Conservation (phyloP, 2,113 vertebrate genomes). For the Haliaeetus leucogaster region DNA sequence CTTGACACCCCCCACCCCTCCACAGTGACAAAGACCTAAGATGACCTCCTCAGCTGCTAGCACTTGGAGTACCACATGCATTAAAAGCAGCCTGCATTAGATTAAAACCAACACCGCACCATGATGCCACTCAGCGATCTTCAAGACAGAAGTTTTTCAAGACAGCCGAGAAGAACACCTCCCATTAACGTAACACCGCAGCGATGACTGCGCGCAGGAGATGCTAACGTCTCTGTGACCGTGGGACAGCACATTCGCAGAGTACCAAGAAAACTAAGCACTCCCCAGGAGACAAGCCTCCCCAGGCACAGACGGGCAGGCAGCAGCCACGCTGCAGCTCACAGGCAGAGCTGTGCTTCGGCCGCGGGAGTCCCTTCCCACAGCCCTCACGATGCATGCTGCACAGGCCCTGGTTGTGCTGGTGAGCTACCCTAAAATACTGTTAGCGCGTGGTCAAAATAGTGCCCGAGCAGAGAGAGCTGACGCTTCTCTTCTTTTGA, state of each 20-base stretch:
- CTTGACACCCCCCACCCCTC: not conserved
- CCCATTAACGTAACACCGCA: not conserved
- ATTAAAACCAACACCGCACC: not conserved
- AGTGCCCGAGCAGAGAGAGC: not conserved
- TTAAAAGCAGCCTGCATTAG: not conserved
- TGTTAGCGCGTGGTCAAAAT: not conserved
- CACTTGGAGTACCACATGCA: not conserved
- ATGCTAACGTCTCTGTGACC: not conserved
- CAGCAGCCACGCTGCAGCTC: not conserved
- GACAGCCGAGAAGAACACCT: not conserved
- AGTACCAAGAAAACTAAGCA: not conserved
- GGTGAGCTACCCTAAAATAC: too few relatives aligned
- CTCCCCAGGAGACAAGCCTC: fast-evolving
- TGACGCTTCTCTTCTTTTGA: not conserved
- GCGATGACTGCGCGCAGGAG: not conserved
- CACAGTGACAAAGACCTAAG: not conserved
- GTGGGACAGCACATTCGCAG: fast-evolving
- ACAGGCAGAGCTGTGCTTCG: not conserved
- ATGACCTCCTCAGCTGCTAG: not conserved
- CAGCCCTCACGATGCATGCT: fast-evolving
- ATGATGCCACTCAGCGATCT: not conserved
- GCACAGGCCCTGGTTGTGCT: fast-evolving
- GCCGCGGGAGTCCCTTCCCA: not conserved
- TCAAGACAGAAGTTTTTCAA: not conserved
- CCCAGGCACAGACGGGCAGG: fast-evolving